Base-by-base conservation (phyloP, 64 coral and sea anemone genomes). In the Catalaphyllia jardinei region DNA sequence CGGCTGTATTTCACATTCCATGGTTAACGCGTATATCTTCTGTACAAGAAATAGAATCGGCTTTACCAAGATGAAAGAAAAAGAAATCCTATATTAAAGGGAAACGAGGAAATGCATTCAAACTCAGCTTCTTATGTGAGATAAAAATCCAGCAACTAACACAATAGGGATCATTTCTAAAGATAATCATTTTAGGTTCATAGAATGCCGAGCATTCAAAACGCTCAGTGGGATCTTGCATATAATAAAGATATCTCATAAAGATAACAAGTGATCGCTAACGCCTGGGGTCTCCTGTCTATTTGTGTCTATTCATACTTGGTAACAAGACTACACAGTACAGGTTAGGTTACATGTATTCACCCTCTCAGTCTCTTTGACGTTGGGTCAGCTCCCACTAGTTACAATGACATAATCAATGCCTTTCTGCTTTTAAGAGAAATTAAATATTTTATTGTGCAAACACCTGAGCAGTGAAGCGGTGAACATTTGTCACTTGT, bases 401-500 rank as follows among this genome's bases (percentile, higher is more conserved):
- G 33, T 35, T 3, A 83, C 80, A 64, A 65, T 67, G 10, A 13
- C 20, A 64, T 67, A 62, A 65, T 33, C 33, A 79, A 29, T 13
- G 4, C 51, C n/a, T 79, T 57, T 71, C 81, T 25, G 81, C 33
- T 69, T 50, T 85, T 71, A 50, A 71, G 63, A 85, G 62, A 85
- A 85, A 69, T 85, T 50, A 85, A 85, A 71, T 50, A 71, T 29
- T 42, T 67, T 83, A 46, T 83, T 83, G 18, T 83, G 42, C 61
- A 83, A 83, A 83, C 80, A 83, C 9, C 60, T 25, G 31, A 39
- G 20, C 61, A 83, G 15, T 83, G 60, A 33, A 67, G 80, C 80
- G 35, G 62, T 3, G 60, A 39, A 67, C 80, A 10, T 42, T 67
- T 67, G 74, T 77, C 35, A 62, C 27, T 83, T 67, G 60, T 67